phyloP scores from a whole-genome alignment of 2,113 vertebrate species.

The Muntiacus reevesi region DNA sequence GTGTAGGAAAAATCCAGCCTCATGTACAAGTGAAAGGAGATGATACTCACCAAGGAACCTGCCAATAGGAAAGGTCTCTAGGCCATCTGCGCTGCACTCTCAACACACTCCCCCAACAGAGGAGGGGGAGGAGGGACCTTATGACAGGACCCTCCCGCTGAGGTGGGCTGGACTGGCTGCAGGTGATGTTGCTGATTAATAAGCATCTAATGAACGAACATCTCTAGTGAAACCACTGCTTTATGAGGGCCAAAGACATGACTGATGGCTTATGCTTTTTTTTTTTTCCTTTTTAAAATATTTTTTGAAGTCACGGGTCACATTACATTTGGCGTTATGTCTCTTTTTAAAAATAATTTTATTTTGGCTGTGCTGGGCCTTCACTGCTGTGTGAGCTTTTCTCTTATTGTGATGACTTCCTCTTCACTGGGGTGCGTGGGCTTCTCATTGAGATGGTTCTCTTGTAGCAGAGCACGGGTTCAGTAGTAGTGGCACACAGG shows the following conservation, averaged over 20 bases:
- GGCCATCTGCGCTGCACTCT: not conserved
- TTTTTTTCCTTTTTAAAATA: not conserved
- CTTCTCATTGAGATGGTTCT: not conserved
- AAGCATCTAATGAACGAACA: no score
- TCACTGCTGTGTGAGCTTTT: not conserved
- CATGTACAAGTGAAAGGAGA: not conserved
- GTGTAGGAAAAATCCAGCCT: not conserved
- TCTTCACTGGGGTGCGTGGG: not conserved
- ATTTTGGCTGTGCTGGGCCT: not conserved
- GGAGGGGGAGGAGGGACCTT: no score
- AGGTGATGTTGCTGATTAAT: not conserved
- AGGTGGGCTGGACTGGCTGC: not conserved
- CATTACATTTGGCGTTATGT: not conserved
- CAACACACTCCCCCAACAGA: not conserved
- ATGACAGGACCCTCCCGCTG: fast-evolving
- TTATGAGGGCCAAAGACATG: not conserved
- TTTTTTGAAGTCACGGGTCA: not conserved
- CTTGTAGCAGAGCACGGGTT: not conserved
- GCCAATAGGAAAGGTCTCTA: not conserved
- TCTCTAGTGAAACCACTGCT: not conserved
- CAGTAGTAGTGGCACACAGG: not conserved
- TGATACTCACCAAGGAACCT: not conserved
- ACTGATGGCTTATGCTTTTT: not conserved
- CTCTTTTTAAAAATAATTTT: not conserved
- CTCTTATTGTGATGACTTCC: not conserved